Base-by-base conservation (phyloP, 2,797 vertebrate species). In the Diglossa cyanea region DNA sequence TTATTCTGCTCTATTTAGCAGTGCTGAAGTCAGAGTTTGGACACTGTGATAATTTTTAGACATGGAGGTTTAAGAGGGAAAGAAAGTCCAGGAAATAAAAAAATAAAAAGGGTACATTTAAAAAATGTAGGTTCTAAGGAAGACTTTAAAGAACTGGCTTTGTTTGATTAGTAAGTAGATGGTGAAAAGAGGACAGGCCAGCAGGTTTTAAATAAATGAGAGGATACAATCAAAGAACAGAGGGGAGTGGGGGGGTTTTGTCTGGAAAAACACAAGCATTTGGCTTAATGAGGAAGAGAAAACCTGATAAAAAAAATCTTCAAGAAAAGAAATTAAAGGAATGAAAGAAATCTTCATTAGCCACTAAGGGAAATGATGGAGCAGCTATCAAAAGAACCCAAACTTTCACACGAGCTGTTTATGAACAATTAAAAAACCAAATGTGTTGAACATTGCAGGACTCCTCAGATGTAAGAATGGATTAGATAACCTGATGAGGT, bases 1-100 rank as follows among this genome's bases (percentile, higher is more conserved):
- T 82, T 88, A 68, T 82, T 94, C 87, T 39, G 80, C 87, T 93
- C 87, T 93, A 40, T 63, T 93, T 94, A 93, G 84, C 90, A 91
- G 50, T 1, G 5, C 65, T 89, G 73, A 78, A 84, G 70, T 60
- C 48, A 86, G 30, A 74, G 31, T 33, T 78, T 87, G 67, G 48
- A 65, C 51, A 45, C 39, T 57, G 37, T 10, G 33, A 18, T 54
- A 91, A 62, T 85, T 95, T 91, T 94, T 65, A 73, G 58, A 66
- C 7, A 7, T 5, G 18, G 26, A 55, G 37, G 18, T 53, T 91
- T 70, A n/a, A 72, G 40, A 67, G 19, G 25, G 80, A 86, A 66
- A 51, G 9, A 25, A 72, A 50, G 24, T n/a, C 14, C 35, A 62
- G 47, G 3, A 15, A 24, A 33, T 26, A 44, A 28, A 33, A 20